Evolutionary conservation across 1,140 invertebrate species (phyloP), one percentile per base, ranked within the genome.

Genomic region (Theocolax elegans): DNA sequence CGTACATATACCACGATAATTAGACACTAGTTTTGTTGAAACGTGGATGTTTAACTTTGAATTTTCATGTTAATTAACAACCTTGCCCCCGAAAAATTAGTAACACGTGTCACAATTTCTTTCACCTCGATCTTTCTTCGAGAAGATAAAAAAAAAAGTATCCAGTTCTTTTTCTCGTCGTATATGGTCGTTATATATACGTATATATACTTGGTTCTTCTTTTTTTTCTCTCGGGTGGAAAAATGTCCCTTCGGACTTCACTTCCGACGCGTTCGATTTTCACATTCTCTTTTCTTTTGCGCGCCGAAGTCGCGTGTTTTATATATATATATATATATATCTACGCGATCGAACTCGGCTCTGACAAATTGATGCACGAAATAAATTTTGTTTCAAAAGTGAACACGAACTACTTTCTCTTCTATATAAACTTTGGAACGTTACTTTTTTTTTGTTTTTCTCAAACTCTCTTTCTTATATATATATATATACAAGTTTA

Each of bases 331-430:
- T n/a, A n/a, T n/a, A n/a, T n/a, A n/a, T n/a, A n/a, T n/a, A n/a
- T n/a, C 21, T 6, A 12, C 31, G 6, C 35, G 9, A 59, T 59
- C 21, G 17, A n/a, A 17, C 29, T n/a, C n/a, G 38, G 25, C 19
- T 38, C 29, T 59, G 56, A 59, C 56, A 59, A 59, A 62, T 62
- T 48, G 25, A 29, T 48, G 59, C 15, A 9, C 9, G 9, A 7
- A 23, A 46, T 60, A 25, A 60, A 60, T 46, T 60, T 15, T n/a
- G 23, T 10, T 42, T 23, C 21, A 46, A 27, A 46, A 44, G n/a
- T 25, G 38, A 44, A 7, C 7, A 13, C 15, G 31, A 38, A 58
- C 53, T 56, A 17, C 15, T 56, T 56, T 35, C 15, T 31, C 6
- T 8, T 27, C n/a, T n/a, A n/a, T n/a, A n/a, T n/a, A n/a, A n/a